Base-by-base conservation (phyloP, 2,888 invertebrate species). In the Synanthedon myopaeformis region DNA sequence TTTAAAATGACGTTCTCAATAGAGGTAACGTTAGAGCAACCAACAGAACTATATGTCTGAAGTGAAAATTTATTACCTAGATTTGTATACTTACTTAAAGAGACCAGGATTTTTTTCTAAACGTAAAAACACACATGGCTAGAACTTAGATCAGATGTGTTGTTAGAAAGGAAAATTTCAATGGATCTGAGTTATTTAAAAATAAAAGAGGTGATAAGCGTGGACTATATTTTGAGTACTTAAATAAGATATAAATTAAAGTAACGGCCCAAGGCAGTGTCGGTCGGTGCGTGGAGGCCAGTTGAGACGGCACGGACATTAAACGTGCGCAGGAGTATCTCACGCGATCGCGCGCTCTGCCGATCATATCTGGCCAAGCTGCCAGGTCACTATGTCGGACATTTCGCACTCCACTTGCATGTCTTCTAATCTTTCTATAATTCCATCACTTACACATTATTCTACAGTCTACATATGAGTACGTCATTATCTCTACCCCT, bases 311-410 rank as follows among this genome's bases (percentile, higher is more conserved):
- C 61, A 61, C 59, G 64, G 45, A 45, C 45, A 79, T 79, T 62
- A 62, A 72, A 78, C 79, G 79, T 79, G 81, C 70, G 63, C 69
- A 65, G 59, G 61, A 63, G 65, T 74, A 80, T 81, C 82, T 77
- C 81, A 79, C 82, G 80, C 82, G 76, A 81, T 79, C 82, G 62
- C 63, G 53, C 64, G 65, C 65, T 69, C 65, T 62, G 59, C 61
- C 64, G 57, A 55, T 71, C 62, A 61, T 76, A 78, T 79, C 67
- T 61, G 53, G 3, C 3, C 35, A 10, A 35, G 35, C 10, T 35
- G 35, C 8, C 42, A 64, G 79, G 79, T 79, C 78, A 79, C 74
- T 76, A 66, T 80, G 80, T 73, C 76, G 77, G 74, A 74, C 77
- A 73, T 71, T 74, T 52, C 49, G 67, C 71, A 64, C 65, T 76